A percentile compares a stretch with the other conserved stretches of the same genome.
Evolutionary conservation across 2,888 invertebrate genomes (phyloP).

Genomic region (Frankliniella fusca): DNA sequence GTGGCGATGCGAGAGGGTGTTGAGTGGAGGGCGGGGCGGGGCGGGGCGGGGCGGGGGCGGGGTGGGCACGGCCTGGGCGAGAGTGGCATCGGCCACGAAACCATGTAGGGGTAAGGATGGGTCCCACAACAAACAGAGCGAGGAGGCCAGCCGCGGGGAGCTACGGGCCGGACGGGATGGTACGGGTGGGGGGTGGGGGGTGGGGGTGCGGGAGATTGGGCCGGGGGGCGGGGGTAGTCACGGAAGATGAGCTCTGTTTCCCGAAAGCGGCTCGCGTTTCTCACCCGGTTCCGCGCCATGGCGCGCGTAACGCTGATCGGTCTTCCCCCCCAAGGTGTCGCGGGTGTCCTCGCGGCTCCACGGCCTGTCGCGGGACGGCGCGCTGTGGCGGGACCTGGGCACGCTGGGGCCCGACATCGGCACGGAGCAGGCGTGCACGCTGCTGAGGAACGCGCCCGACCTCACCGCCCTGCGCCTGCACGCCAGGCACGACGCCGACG

Average conservation of each 20-base stretch:
- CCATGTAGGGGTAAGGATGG: neutral
- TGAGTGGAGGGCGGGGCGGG: neutral
- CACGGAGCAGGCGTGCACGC: neutral
- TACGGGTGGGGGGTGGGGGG: no score
- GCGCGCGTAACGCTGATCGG: neutral
- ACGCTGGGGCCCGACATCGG: neutral
- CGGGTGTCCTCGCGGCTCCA: constrained; percentile 9
- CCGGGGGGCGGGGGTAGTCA: no score
- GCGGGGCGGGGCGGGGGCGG: neutral
- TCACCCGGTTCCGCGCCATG: no score
- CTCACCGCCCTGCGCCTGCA: neutral
- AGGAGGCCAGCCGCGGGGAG: no score
- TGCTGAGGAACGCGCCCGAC: neutral
- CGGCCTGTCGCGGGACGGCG: neutral
- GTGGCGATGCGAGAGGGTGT: neutral
- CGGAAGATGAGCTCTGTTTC: neutral
- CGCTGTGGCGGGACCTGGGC: constrained; percentile 18
- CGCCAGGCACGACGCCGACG: neutral
- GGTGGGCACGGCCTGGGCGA: neutral
- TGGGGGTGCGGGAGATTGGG: no score
- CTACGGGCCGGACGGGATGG: no score
- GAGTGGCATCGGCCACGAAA: neutral
- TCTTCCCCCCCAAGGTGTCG: neutral
- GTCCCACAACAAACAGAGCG: neutral
- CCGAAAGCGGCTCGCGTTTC: no score